Conservation (phyloP, 2,113 vertebrate species). For the Cichladusa arquata region DNA sequence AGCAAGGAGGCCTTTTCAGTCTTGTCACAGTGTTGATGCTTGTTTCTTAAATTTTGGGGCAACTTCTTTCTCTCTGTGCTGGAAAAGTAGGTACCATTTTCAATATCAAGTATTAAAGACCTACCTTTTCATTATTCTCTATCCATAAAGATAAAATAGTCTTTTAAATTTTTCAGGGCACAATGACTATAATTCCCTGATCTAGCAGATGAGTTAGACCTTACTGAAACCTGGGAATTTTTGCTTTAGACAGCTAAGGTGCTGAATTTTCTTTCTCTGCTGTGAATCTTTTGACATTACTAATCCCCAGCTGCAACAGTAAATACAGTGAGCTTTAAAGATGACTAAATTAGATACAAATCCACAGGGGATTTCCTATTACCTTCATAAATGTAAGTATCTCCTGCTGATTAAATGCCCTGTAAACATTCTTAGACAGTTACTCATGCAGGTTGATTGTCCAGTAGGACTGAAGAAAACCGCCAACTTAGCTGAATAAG, state of each 20-base stretch:
- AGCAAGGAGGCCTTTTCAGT: neutral
- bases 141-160: neutral
- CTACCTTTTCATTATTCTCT: neutral
- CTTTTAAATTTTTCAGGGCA: neutral
- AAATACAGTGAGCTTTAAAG: constrained; percentile 10
- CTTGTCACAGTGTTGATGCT: neutral
- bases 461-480: neutral
- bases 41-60: neutral
- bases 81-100: neutral
- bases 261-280: neutral
- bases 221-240: neutral
- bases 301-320: neutral
- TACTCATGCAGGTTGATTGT: constrained; percentile 23
- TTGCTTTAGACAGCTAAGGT: neutral
- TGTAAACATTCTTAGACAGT: constrained; percentile 41
- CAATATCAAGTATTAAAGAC: neutral
- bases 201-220: neutral
- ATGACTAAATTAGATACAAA: constrained; percentile 9
- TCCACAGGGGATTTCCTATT: constrained; percentile 27
- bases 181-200: neutral
- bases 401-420: constrained; percentile 30
- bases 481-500: neutral
- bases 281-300: neutral
- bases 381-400: constrained; percentile 10
- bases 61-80: neutral